Conservation (phyloP, 2,888 invertebrate genomes). For the Dryadula phaetusa region DNA sequence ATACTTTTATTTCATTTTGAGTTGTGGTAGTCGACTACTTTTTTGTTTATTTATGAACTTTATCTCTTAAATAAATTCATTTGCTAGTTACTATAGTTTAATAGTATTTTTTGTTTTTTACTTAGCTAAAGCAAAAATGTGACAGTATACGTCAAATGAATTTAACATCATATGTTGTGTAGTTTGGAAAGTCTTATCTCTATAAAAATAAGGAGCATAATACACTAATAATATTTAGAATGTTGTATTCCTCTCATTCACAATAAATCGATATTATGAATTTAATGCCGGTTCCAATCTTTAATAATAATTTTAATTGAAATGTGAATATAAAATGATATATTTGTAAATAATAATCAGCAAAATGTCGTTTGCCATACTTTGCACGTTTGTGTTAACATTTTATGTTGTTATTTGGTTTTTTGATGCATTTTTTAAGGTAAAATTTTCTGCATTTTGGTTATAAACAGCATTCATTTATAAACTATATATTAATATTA, state of each 20-base stretch:
- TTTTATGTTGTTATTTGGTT: constrained; percentile 89
- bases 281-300: constrained; percentile 27
- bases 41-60: too few species aligned
- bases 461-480: background rate
- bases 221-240: background rate
- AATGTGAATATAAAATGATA: constrained; percentile 32
- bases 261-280: constrained; percentile 29
- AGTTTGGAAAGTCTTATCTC: background rate
- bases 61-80: too few species aligned
- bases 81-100: background rate
- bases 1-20: background rate
- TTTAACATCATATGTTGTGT: background rate
- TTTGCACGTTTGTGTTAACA: constrained; percentile 85
- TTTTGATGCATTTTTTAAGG: constrained; percentile 93
- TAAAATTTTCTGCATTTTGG: constrained; percentile 58
- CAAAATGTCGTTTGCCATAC: constrained; percentile 87
- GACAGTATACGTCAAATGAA: constrained; percentile 4
- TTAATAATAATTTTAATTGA: constrained; percentile 19
- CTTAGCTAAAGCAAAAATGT: background rate
- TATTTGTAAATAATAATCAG: constrained; percentile 14
- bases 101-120: background rate
- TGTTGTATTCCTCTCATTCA: background rate
- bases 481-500: background rate
- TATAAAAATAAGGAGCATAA: constrained; percentile 6
- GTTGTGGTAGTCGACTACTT: too few species aligned